These are phyloP conservation scores for Aphrocallistes beatrix DNA, from an alignment of 37 sponge, comb jelly and placozoan species.

Conservation along the genomic window DNA sequence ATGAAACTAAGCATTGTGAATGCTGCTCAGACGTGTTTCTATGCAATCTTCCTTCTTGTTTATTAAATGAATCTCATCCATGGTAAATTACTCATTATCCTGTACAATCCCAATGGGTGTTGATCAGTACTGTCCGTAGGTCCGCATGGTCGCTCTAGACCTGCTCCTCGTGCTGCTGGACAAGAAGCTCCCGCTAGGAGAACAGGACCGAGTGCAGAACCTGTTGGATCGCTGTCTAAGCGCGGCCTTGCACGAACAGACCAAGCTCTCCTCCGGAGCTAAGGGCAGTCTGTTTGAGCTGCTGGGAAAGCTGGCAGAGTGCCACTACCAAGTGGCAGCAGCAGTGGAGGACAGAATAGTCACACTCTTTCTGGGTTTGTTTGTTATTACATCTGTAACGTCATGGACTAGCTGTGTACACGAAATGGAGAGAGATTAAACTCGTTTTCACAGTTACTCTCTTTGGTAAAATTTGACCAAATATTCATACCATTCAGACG, in stretches of 20 bases:
- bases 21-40: no score
- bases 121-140: background rate
- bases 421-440: no score
- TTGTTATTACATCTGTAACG: no score
- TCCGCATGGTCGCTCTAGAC: background rate
- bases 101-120: no score
- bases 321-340: background rate
- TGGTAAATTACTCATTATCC: no score
- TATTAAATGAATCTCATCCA: no score
- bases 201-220: background rate
- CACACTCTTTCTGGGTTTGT: background rate
- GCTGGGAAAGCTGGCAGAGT: background rate
- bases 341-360: background rate
- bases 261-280: background rate
- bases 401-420: no score
- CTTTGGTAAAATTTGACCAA: no score
- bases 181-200: slow-evolving; percentile 4
- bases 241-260: background rate
- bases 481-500: no score
- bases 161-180: background rate
- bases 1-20: no score
- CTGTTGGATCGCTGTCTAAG: background rate
- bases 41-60: no score
- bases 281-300: background rate
- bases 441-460: no score